Evolutionary conservation across 2,888 invertebrate genomes (phyloP).

Genomic region (Acleris emargana): DNA sequence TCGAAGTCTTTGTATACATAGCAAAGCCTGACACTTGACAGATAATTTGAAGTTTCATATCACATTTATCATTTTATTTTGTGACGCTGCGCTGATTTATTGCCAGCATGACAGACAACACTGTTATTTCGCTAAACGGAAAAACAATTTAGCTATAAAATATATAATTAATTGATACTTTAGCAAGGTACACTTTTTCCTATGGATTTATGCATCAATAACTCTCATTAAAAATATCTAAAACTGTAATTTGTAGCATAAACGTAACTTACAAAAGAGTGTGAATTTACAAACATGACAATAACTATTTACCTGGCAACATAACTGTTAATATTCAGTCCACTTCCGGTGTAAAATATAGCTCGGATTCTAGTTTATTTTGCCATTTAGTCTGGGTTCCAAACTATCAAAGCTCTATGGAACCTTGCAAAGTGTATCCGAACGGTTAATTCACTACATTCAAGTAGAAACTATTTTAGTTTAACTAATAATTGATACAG

Average conservation of each 20-base stretch:
- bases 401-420: not conserved
- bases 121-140: not conserved
- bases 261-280: too few relatives aligned
- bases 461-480: conserved; percentile 12
- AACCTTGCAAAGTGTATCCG: conserved; percentile 16
- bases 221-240: too few relatives aligned
- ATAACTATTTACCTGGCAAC: conserved; percentile 3
- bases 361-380: conserved; percentile 13
- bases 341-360: not conserved
- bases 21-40: too few relatives aligned
- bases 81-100: conserved; percentile 7
- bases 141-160: not conserved
- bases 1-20: conserved; percentile 14
- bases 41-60: too few relatives aligned
- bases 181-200: too few relatives aligned
- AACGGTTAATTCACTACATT: not conserved
- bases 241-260: too few relatives aligned
- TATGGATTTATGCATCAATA: too few relatives aligned
- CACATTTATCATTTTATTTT: not conserved
- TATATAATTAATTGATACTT: too few relatives aligned
- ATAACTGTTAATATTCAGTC: conserved; percentile 9
- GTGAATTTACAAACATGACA: too few relatives aligned
- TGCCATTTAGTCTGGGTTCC: conserved; percentile 13
- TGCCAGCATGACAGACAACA: conserved; percentile 1
- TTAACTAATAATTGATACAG: not conserved